phyloP scores from a whole-genome alignment of 2,888 invertebrate genomes.

The Ligdia adustata region DNA sequence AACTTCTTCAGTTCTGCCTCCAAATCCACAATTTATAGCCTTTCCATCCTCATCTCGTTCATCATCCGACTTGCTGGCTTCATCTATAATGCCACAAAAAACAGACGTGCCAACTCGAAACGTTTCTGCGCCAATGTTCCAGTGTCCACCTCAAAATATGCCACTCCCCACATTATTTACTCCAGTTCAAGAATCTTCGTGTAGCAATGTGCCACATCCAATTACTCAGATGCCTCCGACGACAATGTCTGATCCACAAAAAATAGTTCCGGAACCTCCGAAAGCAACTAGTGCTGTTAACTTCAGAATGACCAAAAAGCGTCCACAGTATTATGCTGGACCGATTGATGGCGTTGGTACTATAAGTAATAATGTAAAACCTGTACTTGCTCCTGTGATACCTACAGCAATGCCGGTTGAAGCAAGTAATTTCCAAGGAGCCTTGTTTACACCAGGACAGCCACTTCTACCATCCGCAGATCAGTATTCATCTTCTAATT shows the following conservation, averaged over 20 bases:
- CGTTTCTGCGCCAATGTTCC: constrained; percentile 16
- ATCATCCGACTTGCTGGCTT: no score
- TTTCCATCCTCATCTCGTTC: background rate
- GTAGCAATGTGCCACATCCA: constrained; percentile 15
- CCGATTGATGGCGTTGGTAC: constrained; percentile 73
- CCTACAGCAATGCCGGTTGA: constrained; percentile 26
- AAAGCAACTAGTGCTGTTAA: constrained; percentile 58
- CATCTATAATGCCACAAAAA: background rate
- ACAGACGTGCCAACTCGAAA: constrained; percentile 7
- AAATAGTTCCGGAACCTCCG: constrained; percentile 62
- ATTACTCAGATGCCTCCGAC: constrained; percentile 22
- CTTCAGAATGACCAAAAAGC: constrained; percentile 71
- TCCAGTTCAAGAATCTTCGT: constrained; percentile 20
- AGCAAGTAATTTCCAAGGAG: constrained; percentile 51
- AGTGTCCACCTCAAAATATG: constrained; percentile 15
- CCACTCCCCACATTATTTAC: constrained; percentile 42
- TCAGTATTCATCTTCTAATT: constrained; percentile 14
- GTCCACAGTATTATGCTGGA: constrained; percentile 77
- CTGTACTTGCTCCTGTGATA: constrained; percentile 53
- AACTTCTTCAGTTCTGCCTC: no score
- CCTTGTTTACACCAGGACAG: constrained; percentile 59
- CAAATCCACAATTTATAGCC: no score
- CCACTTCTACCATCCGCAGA: constrained; percentile 23
- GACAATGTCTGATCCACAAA: constrained; percentile 43
- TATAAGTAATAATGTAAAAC: constrained; percentile 70